Conservation (phyloP, 2,113 vertebrate species). For the Polypterus senegalus region DNA sequence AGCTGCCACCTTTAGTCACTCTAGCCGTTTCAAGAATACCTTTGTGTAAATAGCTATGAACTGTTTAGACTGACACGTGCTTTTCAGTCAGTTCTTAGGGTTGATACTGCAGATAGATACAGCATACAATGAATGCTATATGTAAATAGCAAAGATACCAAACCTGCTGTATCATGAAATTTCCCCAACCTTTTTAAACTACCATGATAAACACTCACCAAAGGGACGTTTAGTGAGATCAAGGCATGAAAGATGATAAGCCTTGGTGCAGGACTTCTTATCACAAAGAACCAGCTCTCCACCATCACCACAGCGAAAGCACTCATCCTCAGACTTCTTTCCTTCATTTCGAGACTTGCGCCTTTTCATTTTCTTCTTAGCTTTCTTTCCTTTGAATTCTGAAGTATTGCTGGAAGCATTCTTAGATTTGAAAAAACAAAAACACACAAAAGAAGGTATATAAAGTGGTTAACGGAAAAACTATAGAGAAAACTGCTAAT, state of each 20-base stretch:
- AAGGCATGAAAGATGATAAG: constrained; percentile 88
- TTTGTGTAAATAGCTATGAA: neutral
- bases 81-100: too few species aligned
- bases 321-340: constrained; percentile 85
- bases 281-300: constrained; percentile 87
- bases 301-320: constrained; percentile 89
- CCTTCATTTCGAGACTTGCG: constrained; percentile 50
- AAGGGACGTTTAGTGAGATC: constrained; percentile 88
- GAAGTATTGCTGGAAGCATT: constrained; percentile 57
- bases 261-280: constrained; percentile 86
- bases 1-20: neutral
- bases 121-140: neutral
- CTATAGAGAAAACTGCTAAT: too few species aligned
- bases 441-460: too few species aligned
- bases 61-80: too few species aligned
- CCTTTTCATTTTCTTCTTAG: constrained; percentile 63
- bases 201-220: constrained; percentile 47
- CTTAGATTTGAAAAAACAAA: constrained; percentile 26
- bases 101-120: too few species aligned
- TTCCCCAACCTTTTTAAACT: neutral
- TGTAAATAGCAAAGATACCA: neutral
- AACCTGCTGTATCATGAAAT: neutral
- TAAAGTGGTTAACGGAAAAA: too few species aligned
- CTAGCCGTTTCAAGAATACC: neutral
- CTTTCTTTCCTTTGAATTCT: constrained; percentile 75